Conservation (phyloP, 1,140 invertebrate genomes). For the Aphelenchoides avenae region DNA sequence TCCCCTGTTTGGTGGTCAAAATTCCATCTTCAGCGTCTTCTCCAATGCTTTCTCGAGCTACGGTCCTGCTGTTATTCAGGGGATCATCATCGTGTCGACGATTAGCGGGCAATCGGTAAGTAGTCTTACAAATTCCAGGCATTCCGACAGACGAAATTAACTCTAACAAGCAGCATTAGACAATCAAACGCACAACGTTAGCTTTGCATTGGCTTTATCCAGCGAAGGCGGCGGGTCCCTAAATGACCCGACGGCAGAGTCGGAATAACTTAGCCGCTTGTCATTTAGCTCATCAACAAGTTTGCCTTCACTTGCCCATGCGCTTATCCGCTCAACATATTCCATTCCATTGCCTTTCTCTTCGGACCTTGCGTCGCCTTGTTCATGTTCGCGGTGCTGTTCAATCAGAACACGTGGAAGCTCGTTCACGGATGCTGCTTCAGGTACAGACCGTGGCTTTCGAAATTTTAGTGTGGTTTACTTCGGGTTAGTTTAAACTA, state of each 20-base stretch:
- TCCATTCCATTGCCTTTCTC: constrained; percentile 42
- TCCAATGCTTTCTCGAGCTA: constrained; percentile 42
- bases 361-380: constrained; percentile 45
- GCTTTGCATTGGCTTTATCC: too few species aligned
- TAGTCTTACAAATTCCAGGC: too few species aligned
- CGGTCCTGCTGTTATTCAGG: constrained; percentile 48
- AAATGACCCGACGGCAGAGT: too few species aligned
- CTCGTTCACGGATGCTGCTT: constrained; percentile 52
- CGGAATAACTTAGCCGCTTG: background rate
- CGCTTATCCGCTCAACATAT: constrained; percentile 47
- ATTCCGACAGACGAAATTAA: too few species aligned
- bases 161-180: too few species aligned
- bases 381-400: constrained; percentile 43
- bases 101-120: constrained; percentile 53
- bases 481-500: background rate
- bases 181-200: too few species aligned
- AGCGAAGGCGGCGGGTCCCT: too few species aligned
- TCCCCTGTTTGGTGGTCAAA: too few species aligned
- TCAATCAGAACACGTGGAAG: constrained; percentile 52
- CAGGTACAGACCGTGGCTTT: constrained; percentile 33
- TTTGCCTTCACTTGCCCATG: constrained; percentile 50
- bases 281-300: constrained; percentile 47
- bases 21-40: constrained; percentile 12
- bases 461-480: background rate
- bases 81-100: constrained; percentile 52